Percentiles rank a stretch among this genome's conserved stretches.
Conservation (phyloP, 1,140 invertebrate species). For the Wasmannia auropunctata region DNA sequence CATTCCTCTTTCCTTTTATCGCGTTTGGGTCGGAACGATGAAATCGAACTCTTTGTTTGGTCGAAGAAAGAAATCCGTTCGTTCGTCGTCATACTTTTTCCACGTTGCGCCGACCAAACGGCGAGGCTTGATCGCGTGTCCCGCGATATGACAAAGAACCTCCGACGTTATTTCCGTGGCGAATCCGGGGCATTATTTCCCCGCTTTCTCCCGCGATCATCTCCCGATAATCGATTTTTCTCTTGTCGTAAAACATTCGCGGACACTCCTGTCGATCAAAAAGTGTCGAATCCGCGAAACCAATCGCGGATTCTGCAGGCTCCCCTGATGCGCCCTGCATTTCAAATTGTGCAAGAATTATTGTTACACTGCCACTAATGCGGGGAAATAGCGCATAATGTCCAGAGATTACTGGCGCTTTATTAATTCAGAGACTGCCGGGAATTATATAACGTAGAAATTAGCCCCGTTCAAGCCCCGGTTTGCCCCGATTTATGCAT, state of each 20-base stretch:
- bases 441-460: neutral
- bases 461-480: neutral
- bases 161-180: slow-evolving; percentile 55
- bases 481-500: neutral
- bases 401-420: neutral
- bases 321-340: neutral
- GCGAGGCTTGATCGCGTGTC: slow-evolving; percentile 6
- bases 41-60: slow-evolving; percentile 69
- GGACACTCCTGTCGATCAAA: neutral
- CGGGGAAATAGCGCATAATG: neutral
- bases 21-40: neutral
- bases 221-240: slow-evolving; percentile 14
- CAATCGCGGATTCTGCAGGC: neutral
- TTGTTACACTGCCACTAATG: neutral
- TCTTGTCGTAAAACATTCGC: slow-evolving; percentile 35
- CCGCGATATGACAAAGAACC: neutral
- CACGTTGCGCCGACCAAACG: slow-evolving; percentile 2
- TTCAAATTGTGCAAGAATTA: slow-evolving; percentile 1
- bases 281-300: neutral
- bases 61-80: slow-evolving; percentile 26
- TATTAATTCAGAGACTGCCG: neutral
- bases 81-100: slow-evolving; percentile 43
- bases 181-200: slow-evolving; percentile 60
- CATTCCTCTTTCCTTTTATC: slow-evolving; percentile 19
- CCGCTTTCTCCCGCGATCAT: slow-evolving; percentile 33